These are phyloP conservation scores for Tillus elongatus DNA, from an alignment of 2,888 invertebrate species.

Conservation along the genomic window DNA sequence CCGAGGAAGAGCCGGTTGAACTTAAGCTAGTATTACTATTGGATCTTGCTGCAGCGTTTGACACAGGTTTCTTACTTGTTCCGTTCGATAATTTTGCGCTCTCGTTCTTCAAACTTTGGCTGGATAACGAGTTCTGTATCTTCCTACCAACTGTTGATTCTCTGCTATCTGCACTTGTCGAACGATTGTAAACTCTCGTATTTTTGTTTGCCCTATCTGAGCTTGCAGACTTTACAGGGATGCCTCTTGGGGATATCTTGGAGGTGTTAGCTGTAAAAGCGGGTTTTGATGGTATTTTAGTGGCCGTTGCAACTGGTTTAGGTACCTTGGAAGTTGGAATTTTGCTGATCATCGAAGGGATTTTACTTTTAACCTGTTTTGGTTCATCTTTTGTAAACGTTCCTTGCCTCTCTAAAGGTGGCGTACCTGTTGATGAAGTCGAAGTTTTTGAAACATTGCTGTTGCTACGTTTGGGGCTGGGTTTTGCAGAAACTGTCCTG, in stretches of 20 bases:
- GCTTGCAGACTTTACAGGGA: slow-evolving; percentile 32
- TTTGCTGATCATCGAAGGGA: slow-evolving; percentile 17
- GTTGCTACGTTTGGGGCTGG: slow-evolving; percentile 20
- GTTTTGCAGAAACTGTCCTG: slow-evolving; percentile 18
- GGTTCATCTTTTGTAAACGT: slow-evolving; percentile 84
- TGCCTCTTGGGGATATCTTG: slow-evolving; percentile 26
- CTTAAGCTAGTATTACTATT: slow-evolving; percentile 54
- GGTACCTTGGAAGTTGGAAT: slow-evolving; percentile 27
- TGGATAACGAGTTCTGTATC: slow-evolving; percentile 48
- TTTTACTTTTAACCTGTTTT: slow-evolving; percentile 10
- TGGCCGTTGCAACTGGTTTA: slow-evolving; percentile 34
- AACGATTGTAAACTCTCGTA: slow-evolving; percentile 31
- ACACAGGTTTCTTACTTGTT: slow-evolving; percentile 34
- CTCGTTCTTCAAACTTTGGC: slow-evolving; percentile 49
- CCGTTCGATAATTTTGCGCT: slow-evolving; percentile 23
- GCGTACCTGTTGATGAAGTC: slow-evolving; percentile 25
- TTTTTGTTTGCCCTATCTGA: slow-evolving; percentile 27
- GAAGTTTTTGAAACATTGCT: slow-evolving; percentile 11
- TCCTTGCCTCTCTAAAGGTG: slow-evolving; percentile 69
- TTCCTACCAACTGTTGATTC: slow-evolving; percentile 24
- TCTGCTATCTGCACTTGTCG: slow-evolving; percentile 39
- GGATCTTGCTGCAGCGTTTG: slow-evolving; percentile 38
- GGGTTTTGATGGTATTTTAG: slow-evolving; percentile 22
- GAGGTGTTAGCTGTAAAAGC: slow-evolving; percentile 26
- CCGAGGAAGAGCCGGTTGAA: slow-evolving; percentile 40